Evolutionary conservation across 2,113 vertebrate genomes (phyloP).

Genomic region (Nesospiza acunhae): DNA sequence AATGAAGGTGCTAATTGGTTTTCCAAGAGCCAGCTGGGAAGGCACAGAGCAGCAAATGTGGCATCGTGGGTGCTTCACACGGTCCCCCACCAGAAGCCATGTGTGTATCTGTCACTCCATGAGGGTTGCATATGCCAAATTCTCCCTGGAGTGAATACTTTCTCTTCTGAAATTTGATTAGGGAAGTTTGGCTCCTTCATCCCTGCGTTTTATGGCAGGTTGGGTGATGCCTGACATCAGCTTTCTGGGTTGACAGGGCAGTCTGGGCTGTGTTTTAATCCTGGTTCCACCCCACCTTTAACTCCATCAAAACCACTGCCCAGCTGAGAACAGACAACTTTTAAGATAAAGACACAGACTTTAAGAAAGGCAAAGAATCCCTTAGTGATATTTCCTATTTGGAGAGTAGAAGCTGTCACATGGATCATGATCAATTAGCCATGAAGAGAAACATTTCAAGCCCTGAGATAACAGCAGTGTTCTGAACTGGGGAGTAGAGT

Average conservation of each 20-base stretch:
- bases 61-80: neutral
- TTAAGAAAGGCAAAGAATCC: neutral
- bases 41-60: rapidly evolving
- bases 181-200: neutral
- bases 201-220: neutral
- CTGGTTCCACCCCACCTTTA: neutral
- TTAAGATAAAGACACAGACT: neutral
- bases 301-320: neutral
- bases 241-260: neutral
- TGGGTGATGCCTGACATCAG: neutral
- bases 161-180: neutral
- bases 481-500: neutral
- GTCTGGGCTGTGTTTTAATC: neutral
- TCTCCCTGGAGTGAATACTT: neutral
- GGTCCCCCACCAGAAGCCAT: neutral
- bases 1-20: neutral
- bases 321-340: neutral
- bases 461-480: neutral
- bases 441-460: constrained; percentile 30
- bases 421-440: neutral
- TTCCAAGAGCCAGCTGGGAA: neutral
- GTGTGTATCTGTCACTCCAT: neutral
- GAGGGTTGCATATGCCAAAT: neutral
- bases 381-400: neutral
- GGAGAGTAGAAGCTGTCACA: neutral